These are phyloP conservation scores for Ochotona princeps DNA, from an alignment of 2,113 vertebrate species.

Conservation along the genomic window DNA sequence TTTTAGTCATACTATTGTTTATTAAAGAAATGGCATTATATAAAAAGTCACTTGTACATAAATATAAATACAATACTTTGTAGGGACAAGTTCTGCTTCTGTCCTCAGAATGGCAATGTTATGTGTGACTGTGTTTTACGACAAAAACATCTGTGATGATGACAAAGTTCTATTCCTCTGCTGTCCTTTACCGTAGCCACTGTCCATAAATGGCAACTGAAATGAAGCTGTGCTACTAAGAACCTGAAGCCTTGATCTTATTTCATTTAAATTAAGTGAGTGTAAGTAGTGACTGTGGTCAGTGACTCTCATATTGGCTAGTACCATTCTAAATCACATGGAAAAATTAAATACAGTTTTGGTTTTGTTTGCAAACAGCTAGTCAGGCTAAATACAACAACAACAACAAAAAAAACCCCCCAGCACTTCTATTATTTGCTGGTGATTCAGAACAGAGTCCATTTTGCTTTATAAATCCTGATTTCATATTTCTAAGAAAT, in stretches of 20 bases:
- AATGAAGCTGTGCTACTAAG: background rate
- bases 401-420: background rate
- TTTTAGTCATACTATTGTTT: slow-evolving; percentile 6
- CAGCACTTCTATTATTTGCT: background rate
- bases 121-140: background rate
- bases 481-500: background rate
- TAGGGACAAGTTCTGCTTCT: slow-evolving; percentile 25
- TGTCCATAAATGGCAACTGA: background rate
- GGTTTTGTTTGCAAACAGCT: slow-evolving; percentile 11
- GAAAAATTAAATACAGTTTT: slow-evolving; percentile 7
- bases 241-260: slow-evolving; percentile 46
- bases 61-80: background rate
- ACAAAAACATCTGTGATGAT: slow-evolving; percentile 32
- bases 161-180: background rate
- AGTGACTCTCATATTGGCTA: background rate
- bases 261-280: slow-evolving; percentile 49
- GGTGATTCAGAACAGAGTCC: slow-evolving; percentile 1
- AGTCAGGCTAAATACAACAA: background rate
- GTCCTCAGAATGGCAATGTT: background rate
- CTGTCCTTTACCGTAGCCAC: background rate
- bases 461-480: background rate
- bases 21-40: slow-evolving; percentile 1
- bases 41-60: background rate
- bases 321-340: background rate
- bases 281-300: background rate